These are phyloP conservation scores for Neoseiulus cucumeris DNA, from an alignment of 1,140 invertebrate species.

Conservation along the genomic window DNA sequence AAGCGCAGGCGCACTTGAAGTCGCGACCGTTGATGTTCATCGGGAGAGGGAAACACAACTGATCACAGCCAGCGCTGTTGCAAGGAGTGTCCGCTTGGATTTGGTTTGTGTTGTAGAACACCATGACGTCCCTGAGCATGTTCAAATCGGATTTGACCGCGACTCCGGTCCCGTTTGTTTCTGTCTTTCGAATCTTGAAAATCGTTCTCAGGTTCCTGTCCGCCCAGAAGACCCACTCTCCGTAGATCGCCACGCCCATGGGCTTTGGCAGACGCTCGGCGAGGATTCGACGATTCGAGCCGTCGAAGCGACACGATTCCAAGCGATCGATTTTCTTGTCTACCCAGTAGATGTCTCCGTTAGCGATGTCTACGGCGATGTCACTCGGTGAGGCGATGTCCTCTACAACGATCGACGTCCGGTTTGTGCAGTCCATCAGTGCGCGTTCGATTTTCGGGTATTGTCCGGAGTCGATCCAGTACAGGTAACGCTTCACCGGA, in stretches of 20 bases:
- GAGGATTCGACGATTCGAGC: constrained; percentile 40
- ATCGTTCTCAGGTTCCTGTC: constrained; percentile 76
- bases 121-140: constrained; percentile 64
- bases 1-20: constrained; percentile 72
- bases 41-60: constrained; percentile 86
- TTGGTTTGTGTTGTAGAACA: constrained; percentile 69
- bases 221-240: constrained; percentile 71
- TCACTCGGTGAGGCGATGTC: constrained; percentile 77
- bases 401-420: constrained; percentile 63
- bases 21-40: constrained; percentile 25
- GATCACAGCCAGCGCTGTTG: constrained; percentile 50
- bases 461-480: constrained; percentile 96
- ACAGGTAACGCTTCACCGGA: constrained; percentile 72
- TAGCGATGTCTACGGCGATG: constrained; percentile 76
- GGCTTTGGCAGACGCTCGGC: constrained; percentile 76
- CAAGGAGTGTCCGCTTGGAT: constrained; percentile 51
- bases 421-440: constrained; percentile 67
- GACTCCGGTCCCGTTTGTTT: constrained; percentile 28
- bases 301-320: constrained; percentile 37
- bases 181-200: constrained; percentile 34
- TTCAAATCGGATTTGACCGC: constrained; percentile 57
- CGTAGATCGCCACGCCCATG: constrained; percentile 69
- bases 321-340: constrained; percentile 81
- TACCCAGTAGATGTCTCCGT: constrained; percentile 92
- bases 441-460: constrained; percentile 82